phyloP scores from a whole-genome alignment of 2,113 vertebrate genomes.

The Barbus barbus region DNA sequence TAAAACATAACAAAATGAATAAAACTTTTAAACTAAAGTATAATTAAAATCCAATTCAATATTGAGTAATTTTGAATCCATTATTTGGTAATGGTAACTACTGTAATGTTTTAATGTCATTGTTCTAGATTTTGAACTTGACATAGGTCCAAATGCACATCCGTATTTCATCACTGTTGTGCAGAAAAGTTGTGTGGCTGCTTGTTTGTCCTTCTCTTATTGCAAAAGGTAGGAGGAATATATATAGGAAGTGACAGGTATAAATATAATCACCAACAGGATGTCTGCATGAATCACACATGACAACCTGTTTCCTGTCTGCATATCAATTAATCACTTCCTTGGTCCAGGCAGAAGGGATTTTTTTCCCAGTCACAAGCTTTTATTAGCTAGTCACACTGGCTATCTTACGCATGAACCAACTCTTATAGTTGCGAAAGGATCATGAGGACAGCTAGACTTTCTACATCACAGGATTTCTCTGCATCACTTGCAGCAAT shows the following conservation, averaged over 20 bases:
- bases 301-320: slow-evolving; percentile 63
- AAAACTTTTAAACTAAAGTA: neutral
- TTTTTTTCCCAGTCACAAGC: slow-evolving; percentile 50
- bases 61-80: no score
- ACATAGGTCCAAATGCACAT: neutral
- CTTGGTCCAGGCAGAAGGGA: slow-evolving; percentile 35
- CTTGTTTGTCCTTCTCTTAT: neutral
- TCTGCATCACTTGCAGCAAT: neutral
- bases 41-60: no score
- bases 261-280: slow-evolving; percentile 49
- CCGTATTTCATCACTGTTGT: neutral
- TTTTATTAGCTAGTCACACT: slow-evolving; percentile 59
- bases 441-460: neutral
- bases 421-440: slow-evolving; percentile 27
- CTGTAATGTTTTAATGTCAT: neutral
- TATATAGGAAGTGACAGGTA: slow-evolving; percentile 59
- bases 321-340: slow-evolving; percentile 63
- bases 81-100: no score
- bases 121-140: neutral
- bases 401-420: slow-evolving; percentile 28
- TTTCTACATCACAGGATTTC: slow-evolving; percentile 22
- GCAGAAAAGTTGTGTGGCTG: neutral
- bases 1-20: neutral
- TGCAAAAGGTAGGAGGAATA: slow-evolving; percentile 3
- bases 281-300: slow-evolving; percentile 60